phyloP scores from a whole-genome alignment of 2,113 vertebrate species.

The Anolis sagrei region DNA sequence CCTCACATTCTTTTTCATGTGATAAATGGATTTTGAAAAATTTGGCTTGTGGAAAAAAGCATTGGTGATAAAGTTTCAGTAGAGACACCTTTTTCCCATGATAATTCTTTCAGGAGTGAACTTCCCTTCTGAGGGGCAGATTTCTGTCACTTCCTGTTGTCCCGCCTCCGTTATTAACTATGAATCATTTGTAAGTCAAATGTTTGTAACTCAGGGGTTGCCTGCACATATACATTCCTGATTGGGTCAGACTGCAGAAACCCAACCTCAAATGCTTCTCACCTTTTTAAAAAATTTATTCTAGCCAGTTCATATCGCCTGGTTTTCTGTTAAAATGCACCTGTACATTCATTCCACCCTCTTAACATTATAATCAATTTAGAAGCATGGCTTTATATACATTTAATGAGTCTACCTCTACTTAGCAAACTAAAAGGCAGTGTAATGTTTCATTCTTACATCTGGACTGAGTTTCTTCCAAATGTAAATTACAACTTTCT shows the following conservation, averaged over 20 bases:
- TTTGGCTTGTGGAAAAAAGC: no score
- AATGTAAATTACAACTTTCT: conserved; percentile 22
- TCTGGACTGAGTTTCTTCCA: background rate
- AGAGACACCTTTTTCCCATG: no score
- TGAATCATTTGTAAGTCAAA: no score
- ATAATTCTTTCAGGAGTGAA: no score
- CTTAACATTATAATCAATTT: conserved; percentile 56
- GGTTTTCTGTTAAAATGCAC: conserved; percentile 17
- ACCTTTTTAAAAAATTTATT: rapidly evolving
- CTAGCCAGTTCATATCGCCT: conserved; percentile 14
- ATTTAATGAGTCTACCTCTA: conserved; percentile 60
- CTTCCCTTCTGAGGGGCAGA: no score
- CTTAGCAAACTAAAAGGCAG: conserved; percentile 7
- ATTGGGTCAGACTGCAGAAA: rapidly evolving
- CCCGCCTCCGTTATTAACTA: no score
- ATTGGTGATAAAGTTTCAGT: no score
- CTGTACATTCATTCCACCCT: conserved; percentile 12
- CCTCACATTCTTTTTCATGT: no score
- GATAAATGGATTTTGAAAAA: no score
- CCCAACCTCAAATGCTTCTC: background rate
- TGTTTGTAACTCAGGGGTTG: no score
- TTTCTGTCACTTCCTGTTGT: no score
- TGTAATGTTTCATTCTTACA: background rate
- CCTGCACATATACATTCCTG: background rate
- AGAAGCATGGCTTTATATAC: conserved; percentile 58